Base-by-base conservation (phyloP, 2,888 invertebrate species). In the Zhuqinia jingwanae region DNA sequence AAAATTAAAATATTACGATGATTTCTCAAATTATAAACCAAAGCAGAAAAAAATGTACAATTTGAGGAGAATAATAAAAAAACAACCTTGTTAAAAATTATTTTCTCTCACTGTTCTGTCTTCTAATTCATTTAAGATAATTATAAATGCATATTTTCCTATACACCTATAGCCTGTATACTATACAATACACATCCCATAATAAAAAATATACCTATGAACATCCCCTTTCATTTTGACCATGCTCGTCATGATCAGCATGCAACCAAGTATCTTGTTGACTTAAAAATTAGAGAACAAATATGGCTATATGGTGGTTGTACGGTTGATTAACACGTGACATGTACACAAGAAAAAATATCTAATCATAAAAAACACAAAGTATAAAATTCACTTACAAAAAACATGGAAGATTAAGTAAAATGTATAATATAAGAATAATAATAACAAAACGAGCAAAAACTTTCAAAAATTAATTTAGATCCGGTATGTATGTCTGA, bases 291-390 rank as follows among this genome's bases (percentile, higher is more conserved):
- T 80, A 70, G 70, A 75, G 47, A 25, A 77, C 63, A 85, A 85
- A 68, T 65, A 78, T 79, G 85, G 85, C 8, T 36, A 8, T 36
- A 36, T 36, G 36, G 3, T n/a, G n/a, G n/a, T n/a, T n/a, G 3
- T 36, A 36, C 8, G 8, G 5, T 80, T 85, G 85, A 85, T 85
- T 85, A 85, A 80, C 85, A 85, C 85, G 85, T 85, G 85, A 85
- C 75, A 79, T 65, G 79, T 85, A 75, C 27, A 13, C 20, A 77
- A 1, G 22, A 36, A 47, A 47, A 53, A 27, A 8, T 25, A 53
- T 36, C 2, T 11, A 27, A 20, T 56, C 27, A 58, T 70, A 58
- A 68, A 70, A 85, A 80, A 77, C 56, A 60, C 15, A 22, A 8
- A 22, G 22, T 58, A 25, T 42, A 42, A 75, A 76, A 11, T n/a